A percentile compares a stretch with the other conserved stretches of the same genome.
Conservation (phyloP, 2,797 vertebrate species). For the Rachycentron canadum region DNA sequence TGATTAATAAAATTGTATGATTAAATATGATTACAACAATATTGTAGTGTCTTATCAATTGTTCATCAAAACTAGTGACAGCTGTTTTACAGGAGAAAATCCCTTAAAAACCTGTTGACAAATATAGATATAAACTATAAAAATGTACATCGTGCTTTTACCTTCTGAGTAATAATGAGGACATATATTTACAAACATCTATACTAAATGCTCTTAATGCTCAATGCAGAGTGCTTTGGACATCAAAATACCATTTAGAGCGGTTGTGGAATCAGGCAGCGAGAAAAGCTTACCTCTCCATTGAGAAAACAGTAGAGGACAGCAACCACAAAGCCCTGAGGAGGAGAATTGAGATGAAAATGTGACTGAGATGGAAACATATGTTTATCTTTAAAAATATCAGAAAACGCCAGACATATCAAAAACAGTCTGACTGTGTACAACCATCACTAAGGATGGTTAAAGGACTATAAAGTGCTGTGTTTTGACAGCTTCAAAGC, state of each 20-base stretch:
- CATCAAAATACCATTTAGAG: neutral
- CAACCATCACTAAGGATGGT: neutral
- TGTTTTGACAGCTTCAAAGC: neutral
- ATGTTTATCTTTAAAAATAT: neutral
- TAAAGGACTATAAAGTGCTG: neutral
- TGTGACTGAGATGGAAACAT: neutral
- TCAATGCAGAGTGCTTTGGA: neutral
- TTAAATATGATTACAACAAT: neutral
- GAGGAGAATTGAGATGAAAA: conserved; percentile 6
- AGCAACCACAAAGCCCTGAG: conserved; percentile 97
- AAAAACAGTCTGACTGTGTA: neutral
- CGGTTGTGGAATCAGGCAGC: neutral
- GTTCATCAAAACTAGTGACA: neutral
- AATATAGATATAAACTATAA: neutral
- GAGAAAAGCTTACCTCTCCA: conserved; percentile 91
- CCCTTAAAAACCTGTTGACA: neutral
- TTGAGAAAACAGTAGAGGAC: conserved; percentile 99
- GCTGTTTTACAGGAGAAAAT: neutral
- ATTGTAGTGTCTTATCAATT: neutral
- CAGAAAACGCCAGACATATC: neutral
- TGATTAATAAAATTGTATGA: neutral
- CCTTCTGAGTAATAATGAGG: neutral
- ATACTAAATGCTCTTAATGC: neutral
- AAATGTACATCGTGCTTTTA: no score
- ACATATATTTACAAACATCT: neutral